A percentile compares a stretch with the other conserved stretches of the same genome.
Conservation (phyloP, 2,888 invertebrate genomes). For the Mycalesis mineus region DNA sequence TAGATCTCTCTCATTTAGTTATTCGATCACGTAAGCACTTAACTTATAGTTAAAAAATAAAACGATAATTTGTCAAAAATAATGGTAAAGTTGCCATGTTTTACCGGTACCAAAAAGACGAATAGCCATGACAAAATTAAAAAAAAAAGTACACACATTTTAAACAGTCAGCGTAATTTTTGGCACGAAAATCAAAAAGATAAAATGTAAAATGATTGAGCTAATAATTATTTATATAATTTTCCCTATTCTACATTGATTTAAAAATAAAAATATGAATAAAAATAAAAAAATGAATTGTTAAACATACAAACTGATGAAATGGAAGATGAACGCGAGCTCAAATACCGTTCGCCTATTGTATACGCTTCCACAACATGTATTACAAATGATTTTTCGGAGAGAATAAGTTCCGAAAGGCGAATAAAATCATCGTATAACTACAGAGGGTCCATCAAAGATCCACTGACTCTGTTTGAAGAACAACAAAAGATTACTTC, state of each 20-base stretch:
- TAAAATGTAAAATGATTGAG: not conserved
- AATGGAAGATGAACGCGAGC: conserved; percentile 4
- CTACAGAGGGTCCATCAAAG: not conserved
- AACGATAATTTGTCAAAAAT: too few relatives aligned
- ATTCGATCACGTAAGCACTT: too few relatives aligned
- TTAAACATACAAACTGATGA: not conserved
- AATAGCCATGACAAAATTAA: too few relatives aligned
- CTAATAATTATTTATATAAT: not conserved
- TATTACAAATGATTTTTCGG: not conserved
- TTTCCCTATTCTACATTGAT: too few relatives aligned
- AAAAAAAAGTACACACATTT: too few relatives aligned
- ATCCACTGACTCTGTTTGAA: not conserved
- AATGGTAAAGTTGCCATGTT: too few relatives aligned
- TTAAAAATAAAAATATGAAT: not conserved
- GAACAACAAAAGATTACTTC: not conserved
- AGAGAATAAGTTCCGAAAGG: not conserved
- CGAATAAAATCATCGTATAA: not conserved
- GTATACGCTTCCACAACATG: conserved; percentile 1
- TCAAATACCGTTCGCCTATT: not conserved
- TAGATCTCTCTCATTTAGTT: too few relatives aligned
- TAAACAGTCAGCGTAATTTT: conserved; percentile 4
- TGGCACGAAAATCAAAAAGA: conserved; percentile 38
- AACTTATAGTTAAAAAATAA: too few relatives aligned
- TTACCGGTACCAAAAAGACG: too few relatives aligned
- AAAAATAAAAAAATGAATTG: not conserved